Conservation (phyloP, 92 coral and sea anemone genomes). For the Epizoanthus illoricatus region DNA sequence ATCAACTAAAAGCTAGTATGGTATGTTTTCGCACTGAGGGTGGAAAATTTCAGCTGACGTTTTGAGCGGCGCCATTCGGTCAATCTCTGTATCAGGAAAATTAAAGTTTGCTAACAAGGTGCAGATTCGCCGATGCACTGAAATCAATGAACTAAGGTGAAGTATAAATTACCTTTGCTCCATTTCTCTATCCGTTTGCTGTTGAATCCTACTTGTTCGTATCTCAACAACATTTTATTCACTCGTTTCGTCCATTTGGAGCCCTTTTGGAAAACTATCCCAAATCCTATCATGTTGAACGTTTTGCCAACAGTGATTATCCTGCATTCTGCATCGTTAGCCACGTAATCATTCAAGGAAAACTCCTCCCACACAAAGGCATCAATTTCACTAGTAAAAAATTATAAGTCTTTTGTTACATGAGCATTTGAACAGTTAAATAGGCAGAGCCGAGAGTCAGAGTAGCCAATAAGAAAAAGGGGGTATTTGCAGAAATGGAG, state of each 20-base stretch:
- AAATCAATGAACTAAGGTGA: background rate
- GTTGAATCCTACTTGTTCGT: constrained; percentile 45
- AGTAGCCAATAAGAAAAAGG: no score
- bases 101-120: no score
- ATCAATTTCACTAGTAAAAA: constrained; percentile 44
- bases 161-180: constrained; percentile 45
- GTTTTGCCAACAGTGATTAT: constrained; percentile 58
- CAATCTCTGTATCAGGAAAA: no score
- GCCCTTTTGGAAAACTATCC: constrained; percentile 48
- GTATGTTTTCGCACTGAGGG: no score
- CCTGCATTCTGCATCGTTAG: constrained; percentile 48
- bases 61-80: no score
- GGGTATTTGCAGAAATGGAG: no score
- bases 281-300: constrained; percentile 59
- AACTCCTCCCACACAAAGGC: constrained; percentile 62
- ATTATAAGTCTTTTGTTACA: background rate
- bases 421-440: background rate
- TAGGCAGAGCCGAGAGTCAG: no score
- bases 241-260: constrained; percentile 55
- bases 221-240: constrained; percentile 46
- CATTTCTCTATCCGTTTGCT: constrained; percentile 48
- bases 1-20: no score
- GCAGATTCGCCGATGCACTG: no score
- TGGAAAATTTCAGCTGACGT: no score
- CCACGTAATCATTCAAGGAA: constrained; percentile 48